These are phyloP conservation scores for Dromaius novaehollandiae DNA, from an alignment of 2,113 vertebrate genomes.

Conservation along the genomic window DNA sequence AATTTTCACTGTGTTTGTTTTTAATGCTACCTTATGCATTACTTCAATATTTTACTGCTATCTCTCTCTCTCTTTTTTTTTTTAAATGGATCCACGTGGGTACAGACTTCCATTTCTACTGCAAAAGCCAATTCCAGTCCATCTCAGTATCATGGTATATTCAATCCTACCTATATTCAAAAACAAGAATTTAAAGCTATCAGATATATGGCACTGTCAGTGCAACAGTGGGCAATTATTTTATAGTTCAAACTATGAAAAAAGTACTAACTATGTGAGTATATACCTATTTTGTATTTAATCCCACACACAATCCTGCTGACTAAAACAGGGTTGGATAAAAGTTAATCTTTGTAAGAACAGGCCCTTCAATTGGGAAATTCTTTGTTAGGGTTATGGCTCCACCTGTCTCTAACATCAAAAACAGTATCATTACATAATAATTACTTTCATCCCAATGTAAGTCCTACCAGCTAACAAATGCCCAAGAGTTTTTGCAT, in stretches of 20 bases:
- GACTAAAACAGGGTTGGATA: not conserved
- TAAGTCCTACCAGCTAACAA: not conserved
- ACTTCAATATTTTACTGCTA: not conserved
- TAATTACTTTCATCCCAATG: not conserved
- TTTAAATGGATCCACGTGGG: not conserved
- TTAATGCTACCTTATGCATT: not conserved
- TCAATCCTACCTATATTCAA: not conserved
- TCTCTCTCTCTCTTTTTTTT: too few species aligned
- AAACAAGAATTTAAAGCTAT: not conserved
- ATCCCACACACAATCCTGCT: not conserved
- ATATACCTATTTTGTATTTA: not conserved
- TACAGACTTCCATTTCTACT: too few species aligned
- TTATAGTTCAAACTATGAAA: not conserved
- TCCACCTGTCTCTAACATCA: not conserved
- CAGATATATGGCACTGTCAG: fast-evolving
- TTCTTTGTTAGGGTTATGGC: not conserved
- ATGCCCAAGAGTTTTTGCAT: fast-evolving
- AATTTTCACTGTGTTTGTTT: not conserved
- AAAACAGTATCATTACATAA: not conserved
- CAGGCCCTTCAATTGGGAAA: not conserved
- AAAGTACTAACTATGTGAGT: not conserved
- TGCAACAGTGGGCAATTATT: not conserved
- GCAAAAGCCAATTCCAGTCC: not conserved
- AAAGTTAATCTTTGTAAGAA: not conserved
- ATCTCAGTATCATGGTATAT: not conserved